A percentile compares a stretch with the other conserved stretches of the same genome.
Evolutionary conservation across 2,888 invertebrate species (phyloP).

Genomic region (Drosophila yooni): DNA sequence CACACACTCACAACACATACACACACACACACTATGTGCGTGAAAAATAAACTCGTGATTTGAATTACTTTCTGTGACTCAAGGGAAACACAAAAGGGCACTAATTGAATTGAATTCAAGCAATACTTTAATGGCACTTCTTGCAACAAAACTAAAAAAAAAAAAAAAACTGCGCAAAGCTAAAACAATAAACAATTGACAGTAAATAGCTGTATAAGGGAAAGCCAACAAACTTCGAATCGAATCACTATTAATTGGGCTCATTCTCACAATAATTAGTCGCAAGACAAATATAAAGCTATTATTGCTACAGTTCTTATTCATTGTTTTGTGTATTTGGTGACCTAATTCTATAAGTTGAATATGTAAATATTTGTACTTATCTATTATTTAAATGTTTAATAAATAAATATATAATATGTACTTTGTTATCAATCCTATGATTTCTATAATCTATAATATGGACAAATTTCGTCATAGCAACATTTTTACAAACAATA

Average conservation of each 20-base stretch:
- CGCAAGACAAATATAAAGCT: not conserved
- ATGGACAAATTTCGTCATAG: not conserved
- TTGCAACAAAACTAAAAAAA: not conserved
- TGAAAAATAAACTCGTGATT: conserved; percentile 45
- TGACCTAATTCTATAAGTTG: not conserved
- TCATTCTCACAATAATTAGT: conserved; percentile 1
- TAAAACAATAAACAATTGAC: conserved; percentile 17
- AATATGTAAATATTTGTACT: not conserved
- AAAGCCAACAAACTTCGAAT: not conserved
- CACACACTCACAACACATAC: conserved; percentile 8
- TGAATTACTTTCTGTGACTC: conserved; percentile 22
- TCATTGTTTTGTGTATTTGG: not conserved
- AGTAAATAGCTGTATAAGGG: conserved; percentile 1
- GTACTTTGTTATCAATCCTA: not conserved
- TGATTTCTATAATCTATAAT: not conserved
- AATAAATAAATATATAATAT: not conserved
- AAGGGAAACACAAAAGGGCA: conserved; percentile 3
- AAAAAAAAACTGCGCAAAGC: conserved; percentile 35
- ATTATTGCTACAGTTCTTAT: not conserved
- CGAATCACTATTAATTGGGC: not conserved
- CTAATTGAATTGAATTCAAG: not conserved
- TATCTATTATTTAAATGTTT: not conserved
- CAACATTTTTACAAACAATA: not conserved
- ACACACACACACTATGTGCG: conserved; percentile 11
- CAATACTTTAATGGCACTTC: not conserved